Base-by-base conservation (phyloP, 2,888 invertebrate species). In the Orgyia antiqua region DNA sequence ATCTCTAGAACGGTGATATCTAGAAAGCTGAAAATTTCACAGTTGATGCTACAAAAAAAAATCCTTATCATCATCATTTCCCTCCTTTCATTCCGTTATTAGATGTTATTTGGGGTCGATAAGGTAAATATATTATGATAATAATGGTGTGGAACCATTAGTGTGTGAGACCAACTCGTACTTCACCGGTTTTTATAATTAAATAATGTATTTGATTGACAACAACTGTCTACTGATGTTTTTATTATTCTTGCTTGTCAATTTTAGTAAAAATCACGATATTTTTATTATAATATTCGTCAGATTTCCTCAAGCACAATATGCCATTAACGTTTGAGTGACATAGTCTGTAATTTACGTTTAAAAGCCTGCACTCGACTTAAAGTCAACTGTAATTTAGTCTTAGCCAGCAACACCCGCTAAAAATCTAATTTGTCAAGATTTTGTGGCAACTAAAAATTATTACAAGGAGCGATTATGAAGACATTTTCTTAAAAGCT, bases 301-400 rank as follows among this genome's bases (percentile, higher is more conserved):
- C 67, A 68, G 69, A 76, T 67, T 73, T 68, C 68, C 82, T 82
- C 70, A 61, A 68, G 82, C 77, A 83, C 80, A 82, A 77, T 80
- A 77, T 63, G 68, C 82, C 74, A 82, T 83, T 84, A 84, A 68
- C 62, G 73, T 59, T 65, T 79, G 77, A 84, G 70, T 61, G 82
- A 67, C 68, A 58, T 63, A 67, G 73, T 71, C 72, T 77, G 74
- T 84, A 84, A 84, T 83, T 82, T 78, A 59, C 66, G 73, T 82
- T 83, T 84, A 86, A 86, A 84, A 86, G 86, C 86, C 69, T 84
- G 86, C 84, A 84, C 84, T 86, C 64, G 73, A 73, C 67, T 80
- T 74, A 73, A 83, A 83, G 86, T 84, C 86, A 65, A 63, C 69
- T 61, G 63, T 82, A 84, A 86, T 86, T 84, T 83, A 63, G 78